Evolutionary conservation across 2,888 invertebrate genomes (phyloP).

Genomic region (Agrochola lychnidis): DNA sequence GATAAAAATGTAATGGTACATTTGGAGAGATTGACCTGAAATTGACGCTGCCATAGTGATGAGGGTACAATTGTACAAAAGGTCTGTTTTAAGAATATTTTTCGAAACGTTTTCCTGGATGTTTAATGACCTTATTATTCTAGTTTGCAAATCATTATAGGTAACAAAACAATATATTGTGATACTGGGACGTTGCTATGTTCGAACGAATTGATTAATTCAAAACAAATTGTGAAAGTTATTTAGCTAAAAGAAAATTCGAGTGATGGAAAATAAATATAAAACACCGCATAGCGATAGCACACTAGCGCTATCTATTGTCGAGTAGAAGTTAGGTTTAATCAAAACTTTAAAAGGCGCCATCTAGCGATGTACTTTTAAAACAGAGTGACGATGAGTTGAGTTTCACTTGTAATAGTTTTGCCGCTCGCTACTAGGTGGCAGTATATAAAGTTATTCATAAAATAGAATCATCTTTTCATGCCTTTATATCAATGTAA

Average conservation of each 20-base stretch:
- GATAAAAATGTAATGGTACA: not conserved
- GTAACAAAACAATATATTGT: not conserved
- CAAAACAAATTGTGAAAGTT: not conserved
- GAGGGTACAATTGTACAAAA: not conserved
- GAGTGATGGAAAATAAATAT: not conserved
- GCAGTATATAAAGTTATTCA: constrained; percentile 20
- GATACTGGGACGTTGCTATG: not conserved
- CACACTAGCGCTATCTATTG: constrained; percentile 64
- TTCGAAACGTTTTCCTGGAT: not conserved
- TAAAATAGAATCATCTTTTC: not conserved
- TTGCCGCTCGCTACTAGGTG: constrained; percentile 53
- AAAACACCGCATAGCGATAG: too few species aligned
- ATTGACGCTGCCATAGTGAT: not conserved
- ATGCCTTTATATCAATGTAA: not conserved
- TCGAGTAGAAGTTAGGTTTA: constrained; percentile 38
- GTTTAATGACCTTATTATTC: not conserved
- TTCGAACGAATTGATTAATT: not conserved
- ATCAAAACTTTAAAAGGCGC: not conserved
- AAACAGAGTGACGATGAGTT: not conserved
- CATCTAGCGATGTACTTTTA: constrained; percentile 39
- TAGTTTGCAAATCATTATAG: not conserved
- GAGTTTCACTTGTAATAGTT: constrained; percentile 15
- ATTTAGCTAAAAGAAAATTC: not conserved
- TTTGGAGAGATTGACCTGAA: constrained; percentile 2
- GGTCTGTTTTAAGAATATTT: not conserved